These are phyloP conservation scores for Cryptomyrus ogoouensis DNA, from an alignment of 2,113 vertebrate species.

Conservation along the genomic window DNA sequence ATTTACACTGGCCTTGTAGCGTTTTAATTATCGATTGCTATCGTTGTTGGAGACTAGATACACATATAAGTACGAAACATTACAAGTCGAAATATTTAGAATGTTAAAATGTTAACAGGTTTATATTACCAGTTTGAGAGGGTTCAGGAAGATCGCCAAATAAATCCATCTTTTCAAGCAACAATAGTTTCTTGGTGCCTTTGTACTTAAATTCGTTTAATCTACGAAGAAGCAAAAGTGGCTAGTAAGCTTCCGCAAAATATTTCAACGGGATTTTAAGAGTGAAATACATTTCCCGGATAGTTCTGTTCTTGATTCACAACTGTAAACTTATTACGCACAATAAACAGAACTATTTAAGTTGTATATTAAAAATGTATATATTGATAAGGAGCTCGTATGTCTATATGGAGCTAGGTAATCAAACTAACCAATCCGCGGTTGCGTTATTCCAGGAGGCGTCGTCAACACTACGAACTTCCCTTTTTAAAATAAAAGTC, in stretches of 20 bases:
- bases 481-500: background rate
- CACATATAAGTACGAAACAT: background rate
- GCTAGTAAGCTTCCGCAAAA: background rate
- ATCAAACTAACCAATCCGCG: background rate
- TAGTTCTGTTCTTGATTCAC: background rate
- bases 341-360: background rate
- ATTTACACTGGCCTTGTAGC: background rate
- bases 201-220: background rate
- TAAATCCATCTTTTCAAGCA: slow-evolving; percentile 54
- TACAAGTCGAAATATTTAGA: background rate
- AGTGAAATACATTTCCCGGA: background rate
- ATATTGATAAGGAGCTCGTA: background rate
- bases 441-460: background rate
- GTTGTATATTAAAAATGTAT: background rate
- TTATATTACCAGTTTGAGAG: slow-evolving; percentile 46
- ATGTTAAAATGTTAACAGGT: background rate
- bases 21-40: background rate
- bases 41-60: background rate
- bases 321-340: background rate
- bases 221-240: background rate
- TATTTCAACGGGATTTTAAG: background rate
- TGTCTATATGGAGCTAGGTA: background rate
- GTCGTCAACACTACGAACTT: background rate
- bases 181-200: background rate
- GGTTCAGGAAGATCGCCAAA: slow-evolving; percentile 67